A percentile compares a stretch with the other conserved stretches of the same genome.
Conservation (phyloP, 1,140 invertebrate species). For the Melipona quadrifasciata region DNA sequence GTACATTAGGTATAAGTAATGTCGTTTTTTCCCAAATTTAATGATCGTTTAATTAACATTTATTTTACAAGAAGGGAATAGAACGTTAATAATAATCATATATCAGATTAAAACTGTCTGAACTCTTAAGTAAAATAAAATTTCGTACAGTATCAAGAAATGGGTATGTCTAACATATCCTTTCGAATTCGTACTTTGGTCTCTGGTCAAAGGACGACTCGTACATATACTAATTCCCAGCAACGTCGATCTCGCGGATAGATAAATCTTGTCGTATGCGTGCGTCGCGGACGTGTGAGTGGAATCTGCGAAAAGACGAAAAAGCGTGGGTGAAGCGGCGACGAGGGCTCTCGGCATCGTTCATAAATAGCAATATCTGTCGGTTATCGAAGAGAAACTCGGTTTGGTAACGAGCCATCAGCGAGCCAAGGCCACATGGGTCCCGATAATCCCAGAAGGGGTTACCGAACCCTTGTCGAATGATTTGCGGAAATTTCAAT, state of each 20-base stretch:
- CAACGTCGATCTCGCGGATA: constrained; percentile 5
- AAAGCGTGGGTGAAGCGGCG: constrained; percentile 37
- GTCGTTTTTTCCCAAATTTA: too few species aligned
- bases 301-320: constrained; percentile 48
- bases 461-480: constrained; percentile 51
- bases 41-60: too few species aligned
- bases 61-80: too few species aligned
- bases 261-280: constrained; percentile 13
- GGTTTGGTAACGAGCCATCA: constrained; percentile 80
- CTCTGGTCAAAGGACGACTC: too few species aligned
- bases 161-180: too few species aligned
- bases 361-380: constrained; percentile 81
- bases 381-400: constrained; percentile 76
- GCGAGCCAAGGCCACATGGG: constrained; percentile 78
- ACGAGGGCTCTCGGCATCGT: constrained; percentile 60
- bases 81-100: too few species aligned
- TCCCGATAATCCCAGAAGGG: constrained; percentile 75
- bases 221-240: too few species aligned
- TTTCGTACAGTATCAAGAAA: too few species aligned
- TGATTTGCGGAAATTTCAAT: constrained; percentile 80
- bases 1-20: too few species aligned
- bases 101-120: too few species aligned
- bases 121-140: too few species aligned
- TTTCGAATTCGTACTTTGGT: too few species aligned
- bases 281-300: constrained; percentile 58